Evolutionary conservation across 2,797 vertebrate genomes (phyloP), one percentile per base, ranked within the genome.

Genomic region (Lagocephalus sceleratus): DNA sequence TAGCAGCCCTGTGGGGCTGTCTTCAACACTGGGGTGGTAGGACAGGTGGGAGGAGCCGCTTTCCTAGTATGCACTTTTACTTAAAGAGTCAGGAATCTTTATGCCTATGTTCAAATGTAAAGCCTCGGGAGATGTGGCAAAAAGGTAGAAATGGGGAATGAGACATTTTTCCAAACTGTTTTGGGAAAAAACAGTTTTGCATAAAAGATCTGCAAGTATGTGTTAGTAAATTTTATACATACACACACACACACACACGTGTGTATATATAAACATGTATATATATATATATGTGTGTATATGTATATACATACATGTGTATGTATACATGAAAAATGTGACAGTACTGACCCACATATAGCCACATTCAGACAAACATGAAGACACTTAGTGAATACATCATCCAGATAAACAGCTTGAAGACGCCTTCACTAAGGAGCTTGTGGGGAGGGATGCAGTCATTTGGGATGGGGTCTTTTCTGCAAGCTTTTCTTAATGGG

Each of bases 401-500:
- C 79, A 83, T 75, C 76, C 79, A 78, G 81, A 87, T 88, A 83
- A 88, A 84, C 73, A 76, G 81, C 74, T 81, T 81, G 66, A 78
- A 71, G 69, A 63, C 57, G 69, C 63, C 79, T 69, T 69, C 63
- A 65, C 66, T 89, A 88, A 88, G 79, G 58, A 85, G 87, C 85
- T 89, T 89, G 87, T 74, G 78, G 72, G 77, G 75, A 63, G 63
- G 62, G 80, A 75, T 75, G 73, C 78, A 76, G 80, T 85, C 79
- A 82, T 87, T 86, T 86, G 78, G 75, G 78, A 52, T 57, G 58
- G 78, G 78, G 79, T 81, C 77, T 85, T 87, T 86, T 87, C 81
- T 78, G 73, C 67, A 78, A 82, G 83, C 72, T 84, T 82, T 84
- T 85, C 75, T 83, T 90, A 91, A 91, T 91, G 80, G 86, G 78